Evolutionary conservation across 2,888 invertebrate genomes (phyloP), one percentile per base, ranked within the genome.

Genomic region (Blera fallax): DNA sequence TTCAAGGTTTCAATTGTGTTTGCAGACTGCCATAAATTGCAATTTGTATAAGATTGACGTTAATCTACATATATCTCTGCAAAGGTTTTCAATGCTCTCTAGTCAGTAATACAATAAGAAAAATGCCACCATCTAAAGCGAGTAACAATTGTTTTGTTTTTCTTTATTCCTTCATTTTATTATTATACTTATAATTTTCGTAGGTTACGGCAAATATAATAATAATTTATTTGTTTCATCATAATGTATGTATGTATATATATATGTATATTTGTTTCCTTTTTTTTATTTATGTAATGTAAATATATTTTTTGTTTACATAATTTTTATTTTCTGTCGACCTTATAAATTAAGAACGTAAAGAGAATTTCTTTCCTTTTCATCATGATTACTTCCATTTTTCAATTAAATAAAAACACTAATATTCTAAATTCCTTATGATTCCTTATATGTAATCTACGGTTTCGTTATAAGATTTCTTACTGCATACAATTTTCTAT

Each of bases 151-250:
- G 18, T 56, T 76, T 78, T 54, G 60, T 56, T 84, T 64, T 79
- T 64, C 50, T 85, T 85, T 85, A 85, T 85, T 84, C 56, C 80
- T 74, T 67, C 34, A 52, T 69, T 79, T 79, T 62, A 70, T 84
- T 74, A 67, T 65, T 74, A 64, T 52, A 79, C 76, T 70, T 76
- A 80, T 74, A 80, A 32, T 76, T 81, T 58, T 74, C 65, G 58
- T 76, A 80, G 58, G 76, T 40, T 80, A 80, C 79, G 64, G 73
- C 80, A 74, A 64, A 76, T 70, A 67, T 76, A 65, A 85, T 83
- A 72, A 70, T 80, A 45, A 62, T 54, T 72, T 60, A 62, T 70
- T 84, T 73, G 32, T 64, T 76, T 62, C 43, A 67, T 65, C 65
- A 50, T 50, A 70, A 56, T 70, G 62, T 70, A 50, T 69, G 27